Evolutionary conservation across 2,888 invertebrate species (phyloP).

Genomic region (Mesorhabditis belari): DNA sequence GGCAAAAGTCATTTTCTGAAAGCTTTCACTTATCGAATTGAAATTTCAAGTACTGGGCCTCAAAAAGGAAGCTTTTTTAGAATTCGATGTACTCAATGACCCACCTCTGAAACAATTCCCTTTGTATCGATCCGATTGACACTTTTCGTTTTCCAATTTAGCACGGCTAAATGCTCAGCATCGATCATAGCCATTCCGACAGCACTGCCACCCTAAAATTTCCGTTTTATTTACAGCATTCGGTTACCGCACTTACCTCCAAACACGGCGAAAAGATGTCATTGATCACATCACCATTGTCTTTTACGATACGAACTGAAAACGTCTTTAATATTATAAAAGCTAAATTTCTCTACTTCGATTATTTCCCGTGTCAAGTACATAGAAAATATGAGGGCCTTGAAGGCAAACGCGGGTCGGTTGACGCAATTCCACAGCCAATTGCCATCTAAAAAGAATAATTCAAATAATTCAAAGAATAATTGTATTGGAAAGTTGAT

Average conservation of each 20-base stretch:
- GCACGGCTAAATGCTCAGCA: constrained; percentile 20
- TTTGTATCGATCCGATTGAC: constrained; percentile 17
- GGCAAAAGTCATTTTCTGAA: constrained; percentile 14
- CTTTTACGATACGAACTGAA: constrained; percentile 25
- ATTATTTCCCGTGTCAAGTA: constrained; percentile 78
- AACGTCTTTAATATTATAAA: too few species aligned
- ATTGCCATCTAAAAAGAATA: constrained; percentile 14
- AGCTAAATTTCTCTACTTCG: too few species aligned
- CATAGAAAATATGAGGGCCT: constrained; percentile 63
- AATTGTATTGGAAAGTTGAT: too few species aligned
- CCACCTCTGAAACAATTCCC: too few species aligned
- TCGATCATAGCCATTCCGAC: constrained; percentile 29
- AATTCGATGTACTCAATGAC: too few species aligned
- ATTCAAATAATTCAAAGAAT: too few species aligned
- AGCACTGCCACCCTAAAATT: constrained; percentile 21
- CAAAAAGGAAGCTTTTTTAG: too few species aligned
- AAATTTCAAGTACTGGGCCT: too few species aligned
- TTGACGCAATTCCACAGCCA: constrained; percentile 66
- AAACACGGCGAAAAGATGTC: constrained; percentile 13
- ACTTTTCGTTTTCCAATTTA: constrained; percentile 27
- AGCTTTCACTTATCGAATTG: too few species aligned
- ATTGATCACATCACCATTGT: constrained; percentile 27
- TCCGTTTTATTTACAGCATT: too few species aligned
- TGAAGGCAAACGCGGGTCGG: constrained; percentile 70
- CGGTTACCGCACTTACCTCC: background rate